phyloP scores from a whole-genome alignment of 2,888 invertebrate species.

The Aporophyla lueneburgensis region DNA sequence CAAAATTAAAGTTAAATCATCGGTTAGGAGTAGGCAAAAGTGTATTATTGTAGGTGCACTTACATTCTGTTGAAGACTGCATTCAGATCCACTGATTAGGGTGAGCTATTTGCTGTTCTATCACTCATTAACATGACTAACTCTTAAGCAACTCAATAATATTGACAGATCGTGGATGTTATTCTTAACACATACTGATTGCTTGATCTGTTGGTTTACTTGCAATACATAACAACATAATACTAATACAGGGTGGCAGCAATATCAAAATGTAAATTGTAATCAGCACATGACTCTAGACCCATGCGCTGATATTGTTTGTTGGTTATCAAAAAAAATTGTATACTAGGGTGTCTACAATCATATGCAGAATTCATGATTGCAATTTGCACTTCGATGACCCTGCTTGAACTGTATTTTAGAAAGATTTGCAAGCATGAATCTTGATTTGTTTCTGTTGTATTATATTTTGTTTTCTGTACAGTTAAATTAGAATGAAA shows the following conservation, averaged over 20 bases:
- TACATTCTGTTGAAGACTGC: constrained; percentile 25
- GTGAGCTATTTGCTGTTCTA: constrained; percentile 41
- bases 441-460: not conserved
- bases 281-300: no score
- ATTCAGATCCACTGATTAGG: constrained; percentile 30
- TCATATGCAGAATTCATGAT: no score
- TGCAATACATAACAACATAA: not conserved
- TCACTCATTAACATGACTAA: not conserved
- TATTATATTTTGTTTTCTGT: not conserved
- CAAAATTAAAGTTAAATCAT: not conserved
- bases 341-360: no score
- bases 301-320: no score
- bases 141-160: not conserved
- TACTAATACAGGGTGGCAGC: no score
- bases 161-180: not conserved
- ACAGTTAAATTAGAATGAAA: not conserved
- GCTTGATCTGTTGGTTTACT: not conserved
- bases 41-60: not conserved
- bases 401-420: not conserved
- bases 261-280: no score
- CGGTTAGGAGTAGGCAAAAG: not conserved
- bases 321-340: no score
- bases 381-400: no score
- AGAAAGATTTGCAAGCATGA: not conserved
- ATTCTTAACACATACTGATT: not conserved